Conservation (phyloP, 2,113 vertebrate genomes). For the Columba janthina region DNA sequence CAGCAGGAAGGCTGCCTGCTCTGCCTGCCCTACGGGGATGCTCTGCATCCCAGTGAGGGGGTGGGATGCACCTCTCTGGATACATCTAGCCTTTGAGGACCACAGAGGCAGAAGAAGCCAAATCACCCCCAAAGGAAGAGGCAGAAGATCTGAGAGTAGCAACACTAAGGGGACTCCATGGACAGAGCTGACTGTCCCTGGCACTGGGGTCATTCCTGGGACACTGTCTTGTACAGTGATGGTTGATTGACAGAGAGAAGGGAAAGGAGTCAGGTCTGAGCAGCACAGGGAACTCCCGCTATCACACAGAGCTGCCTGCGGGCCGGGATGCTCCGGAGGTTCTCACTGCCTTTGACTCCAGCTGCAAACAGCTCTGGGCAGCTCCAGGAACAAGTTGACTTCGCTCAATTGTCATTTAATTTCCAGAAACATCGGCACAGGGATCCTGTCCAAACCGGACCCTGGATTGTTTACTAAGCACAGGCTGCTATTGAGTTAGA, state of each 20-base stretch:
- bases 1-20: neutral
- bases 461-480: neutral
- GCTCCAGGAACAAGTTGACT: neutral
- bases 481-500: conserved; percentile 35
- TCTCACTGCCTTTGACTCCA: neutral
- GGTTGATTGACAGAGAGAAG: neutral
- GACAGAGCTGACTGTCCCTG: neutral
- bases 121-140: neutral
- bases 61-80: neutral
- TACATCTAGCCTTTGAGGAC: neutral
- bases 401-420: neutral
- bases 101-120: neutral
- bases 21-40: neutral
- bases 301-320: neutral
- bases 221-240: neutral
- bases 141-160: neutral
- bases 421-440: neutral
- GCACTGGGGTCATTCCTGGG: neutral
- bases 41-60: rapidly evolving
- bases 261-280: neutral
- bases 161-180: neutral
- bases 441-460: conserved; percentile 12
- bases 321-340: neutral
- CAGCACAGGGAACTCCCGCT: neutral
- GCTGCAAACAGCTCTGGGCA: neutral